Conservation (phyloP, 2,888 invertebrate genomes). For the Lycaena phlaeas region DNA sequence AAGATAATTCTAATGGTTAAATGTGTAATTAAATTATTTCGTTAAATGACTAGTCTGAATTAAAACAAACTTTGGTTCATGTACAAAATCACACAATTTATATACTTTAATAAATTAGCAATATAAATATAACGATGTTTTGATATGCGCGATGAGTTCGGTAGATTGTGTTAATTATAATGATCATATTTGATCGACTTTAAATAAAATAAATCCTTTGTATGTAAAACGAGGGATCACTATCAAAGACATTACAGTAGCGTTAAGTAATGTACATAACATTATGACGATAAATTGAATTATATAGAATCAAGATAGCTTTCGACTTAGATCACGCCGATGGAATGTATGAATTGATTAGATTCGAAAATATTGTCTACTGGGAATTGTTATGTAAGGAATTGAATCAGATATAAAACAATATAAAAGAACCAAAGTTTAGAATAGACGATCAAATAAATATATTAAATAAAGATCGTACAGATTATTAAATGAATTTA, state of each 20-base stretch:
- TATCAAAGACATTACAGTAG: constrained; percentile 37
- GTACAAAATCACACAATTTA: constrained; percentile 13
- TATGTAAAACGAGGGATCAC: constrained; percentile 58
- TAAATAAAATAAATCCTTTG: constrained; percentile 30
- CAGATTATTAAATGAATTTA: constrained; percentile 14
- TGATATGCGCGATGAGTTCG: constrained; percentile 8
- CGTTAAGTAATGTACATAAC: constrained; percentile 51
- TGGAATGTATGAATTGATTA: constrained; percentile 5
- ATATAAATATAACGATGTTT: constrained; percentile 12
- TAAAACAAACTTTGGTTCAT: constrained; percentile 22
- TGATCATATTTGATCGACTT: constrained; percentile 9
- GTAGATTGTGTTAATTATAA: constrained; percentile 2
- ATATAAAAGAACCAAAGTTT: constrained; percentile 58
- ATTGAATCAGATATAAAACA: constrained; percentile 49
- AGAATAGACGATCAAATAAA: constrained; percentile 16
- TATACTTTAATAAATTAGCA: constrained; percentile 18
- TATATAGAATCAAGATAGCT: constrained; percentile 34
- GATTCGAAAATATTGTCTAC: constrained; percentile 1
- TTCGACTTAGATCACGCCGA: constrained; percentile 26
- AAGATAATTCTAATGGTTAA: constrained; percentile 39
- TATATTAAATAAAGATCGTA: constrained; percentile 14
- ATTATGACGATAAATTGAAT: constrained; percentile 42
- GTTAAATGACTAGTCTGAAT: constrained; percentile 18
- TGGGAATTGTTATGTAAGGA: constrained; percentile 57
- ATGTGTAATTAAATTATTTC: constrained; percentile 22